These are phyloP conservation scores for Tamandua tetradactyla DNA, from an alignment of 2,797 vertebrate species.

Conservation along the genomic window DNA sequence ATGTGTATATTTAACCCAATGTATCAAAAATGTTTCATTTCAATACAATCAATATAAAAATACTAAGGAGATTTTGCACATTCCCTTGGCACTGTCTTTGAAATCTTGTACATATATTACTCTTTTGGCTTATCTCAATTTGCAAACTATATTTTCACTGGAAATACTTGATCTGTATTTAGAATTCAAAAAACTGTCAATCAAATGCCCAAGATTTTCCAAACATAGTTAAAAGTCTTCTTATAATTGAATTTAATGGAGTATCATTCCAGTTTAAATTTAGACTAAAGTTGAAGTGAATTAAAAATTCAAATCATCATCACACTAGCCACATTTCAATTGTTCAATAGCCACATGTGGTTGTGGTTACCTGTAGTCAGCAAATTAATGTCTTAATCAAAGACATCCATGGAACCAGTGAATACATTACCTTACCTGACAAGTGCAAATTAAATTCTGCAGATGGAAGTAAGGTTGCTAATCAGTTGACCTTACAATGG, in stretches of 20 bases:
- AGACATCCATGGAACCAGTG: too few species aligned
- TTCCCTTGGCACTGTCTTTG: background rate
- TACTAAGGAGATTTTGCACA: background rate
- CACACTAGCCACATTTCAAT: background rate
- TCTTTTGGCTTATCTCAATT: background rate
- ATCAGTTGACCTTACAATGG: background rate
- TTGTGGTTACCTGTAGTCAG: background rate
- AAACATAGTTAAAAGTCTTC: background rate
- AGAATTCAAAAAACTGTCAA: background rate
- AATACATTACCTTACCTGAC: background rate
- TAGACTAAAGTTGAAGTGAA: background rate
- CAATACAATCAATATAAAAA: background rate
- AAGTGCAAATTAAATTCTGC: background rate
- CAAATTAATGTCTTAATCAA: too few species aligned
- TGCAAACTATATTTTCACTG: background rate
- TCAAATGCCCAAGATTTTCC: background rate
- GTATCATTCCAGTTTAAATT: background rate
- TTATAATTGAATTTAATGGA: background rate
- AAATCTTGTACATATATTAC: background rate
- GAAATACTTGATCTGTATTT: background rate
- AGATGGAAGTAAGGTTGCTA: background rate
- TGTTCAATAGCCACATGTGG: background rate
- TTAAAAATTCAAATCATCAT: background rate
- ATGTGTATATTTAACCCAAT: background rate
- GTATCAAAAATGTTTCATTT: background rate